phyloP scores from a whole-genome alignment of 2,888 invertebrate species.

The Apoda limacodes region DNA sequence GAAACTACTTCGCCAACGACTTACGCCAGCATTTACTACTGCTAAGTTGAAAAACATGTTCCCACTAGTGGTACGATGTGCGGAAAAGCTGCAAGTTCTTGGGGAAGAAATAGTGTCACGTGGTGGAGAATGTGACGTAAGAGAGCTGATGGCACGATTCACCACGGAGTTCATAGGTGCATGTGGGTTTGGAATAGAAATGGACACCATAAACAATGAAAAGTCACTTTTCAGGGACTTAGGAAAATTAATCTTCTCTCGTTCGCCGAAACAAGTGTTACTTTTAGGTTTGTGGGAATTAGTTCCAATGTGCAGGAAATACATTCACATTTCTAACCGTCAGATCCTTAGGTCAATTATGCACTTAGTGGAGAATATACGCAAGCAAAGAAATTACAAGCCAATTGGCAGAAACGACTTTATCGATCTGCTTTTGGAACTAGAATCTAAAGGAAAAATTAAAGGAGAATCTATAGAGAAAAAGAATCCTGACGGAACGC shows the following conservation, averaged over 20 bases:
- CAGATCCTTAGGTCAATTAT: constrained; percentile 21
- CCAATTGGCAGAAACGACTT: constrained; percentile 34
- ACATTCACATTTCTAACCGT: constrained; percentile 19
- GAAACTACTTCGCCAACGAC: constrained; percentile 40
- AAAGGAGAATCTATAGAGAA: constrained; percentile 38
- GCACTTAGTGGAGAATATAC: constrained; percentile 29
- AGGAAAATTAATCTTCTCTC: constrained; percentile 25
- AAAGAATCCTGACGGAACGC: constrained; percentile 29
- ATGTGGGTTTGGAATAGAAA: constrained; percentile 33
- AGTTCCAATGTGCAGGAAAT: constrained; percentile 28
- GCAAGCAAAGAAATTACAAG: constrained; percentile 33
- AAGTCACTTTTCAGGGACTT: constrained; percentile 28
- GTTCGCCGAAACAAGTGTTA: constrained; percentile 20
- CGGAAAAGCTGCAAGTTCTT: constrained; percentile 33
- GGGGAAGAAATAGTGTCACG: constrained; percentile 17
- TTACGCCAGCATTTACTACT: constrained; percentile 48
- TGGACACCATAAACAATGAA: constrained; percentile 28
- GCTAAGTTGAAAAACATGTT: constrained; percentile 49
- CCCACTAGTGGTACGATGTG: constrained; percentile 40
- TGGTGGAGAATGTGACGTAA: constrained; percentile 26
- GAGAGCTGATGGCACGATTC: constrained; percentile 33
- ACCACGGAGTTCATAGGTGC: constrained; percentile 37
- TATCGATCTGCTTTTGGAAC: constrained; percentile 29
- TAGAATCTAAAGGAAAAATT: constrained; percentile 34
- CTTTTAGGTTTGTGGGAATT: constrained; percentile 27